Conservation (phyloP, 2,113 vertebrate genomes). For the Macquaria ambigua region DNA sequence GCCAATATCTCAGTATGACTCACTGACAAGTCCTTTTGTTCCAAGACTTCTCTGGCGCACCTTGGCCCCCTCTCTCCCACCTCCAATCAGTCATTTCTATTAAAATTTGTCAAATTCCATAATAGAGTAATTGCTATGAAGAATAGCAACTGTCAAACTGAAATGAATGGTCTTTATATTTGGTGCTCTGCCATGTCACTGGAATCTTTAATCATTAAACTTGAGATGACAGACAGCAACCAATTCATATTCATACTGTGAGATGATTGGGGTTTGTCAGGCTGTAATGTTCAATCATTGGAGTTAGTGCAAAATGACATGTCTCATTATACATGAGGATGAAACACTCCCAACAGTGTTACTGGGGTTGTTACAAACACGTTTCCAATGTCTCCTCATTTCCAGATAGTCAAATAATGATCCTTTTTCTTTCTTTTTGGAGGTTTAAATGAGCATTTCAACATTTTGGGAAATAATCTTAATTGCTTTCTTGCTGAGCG, state of each 20-base stretch:
- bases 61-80: neutral
- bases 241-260: slow-evolving; percentile 52
- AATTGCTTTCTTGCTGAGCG: neutral
- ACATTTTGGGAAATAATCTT: neutral
- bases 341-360: slow-evolving; percentile 13
- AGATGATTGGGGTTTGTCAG: slow-evolving; percentile 43
- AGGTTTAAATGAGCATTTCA: neutral
- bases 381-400: slow-evolving; percentile 1
- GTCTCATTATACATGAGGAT: slow-evolving; percentile 53
- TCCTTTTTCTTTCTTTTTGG: neutral
- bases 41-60: slow-evolving; percentile 24
- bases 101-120: slow-evolving; percentile 66
- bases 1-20: slow-evolving; percentile 17
- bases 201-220: slow-evolving; percentile 54
- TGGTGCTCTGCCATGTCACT: slow-evolving; percentile 45
- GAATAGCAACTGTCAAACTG: slow-evolving; percentile 55
- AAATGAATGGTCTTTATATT: slow-evolving; percentile 54
- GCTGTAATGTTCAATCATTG: slow-evolving; percentile 55
- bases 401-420: neutral
- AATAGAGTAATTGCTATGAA: slow-evolving; percentile 58
- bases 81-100: slow-evolving; percentile 54
- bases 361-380: slow-evolving; percentile 4
- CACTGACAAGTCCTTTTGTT: slow-evolving; percentile 52
- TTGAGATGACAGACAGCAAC: slow-evolving; percentile 49
- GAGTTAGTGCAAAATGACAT: slow-evolving; percentile 52